Conservation (phyloP, 2,113 vertebrate species). For the Bombycilla garrulus region DNA sequence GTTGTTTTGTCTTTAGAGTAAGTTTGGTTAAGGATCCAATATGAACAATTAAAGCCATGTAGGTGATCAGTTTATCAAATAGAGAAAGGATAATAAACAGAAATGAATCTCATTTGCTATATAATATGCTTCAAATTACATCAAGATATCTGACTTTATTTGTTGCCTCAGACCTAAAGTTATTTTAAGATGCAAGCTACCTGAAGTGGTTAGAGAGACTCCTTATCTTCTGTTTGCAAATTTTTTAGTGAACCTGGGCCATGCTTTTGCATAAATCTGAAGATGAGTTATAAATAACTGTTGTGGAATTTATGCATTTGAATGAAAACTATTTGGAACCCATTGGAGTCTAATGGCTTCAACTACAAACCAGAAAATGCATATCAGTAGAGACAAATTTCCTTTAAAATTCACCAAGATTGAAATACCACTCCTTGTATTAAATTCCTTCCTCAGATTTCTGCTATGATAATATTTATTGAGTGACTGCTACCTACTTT, state of each 20-base stretch:
- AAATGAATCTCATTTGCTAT: background rate
- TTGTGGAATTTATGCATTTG: conserved; percentile 2
- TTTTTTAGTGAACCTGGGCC: background rate
- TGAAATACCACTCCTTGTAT: background rate
- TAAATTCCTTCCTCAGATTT: background rate
- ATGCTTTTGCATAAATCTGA: background rate
- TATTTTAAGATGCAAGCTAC: conserved; percentile 29
- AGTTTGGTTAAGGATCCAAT: background rate
- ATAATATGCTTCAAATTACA: background rate
- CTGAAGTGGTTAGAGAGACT: background rate
- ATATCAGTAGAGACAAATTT: background rate
- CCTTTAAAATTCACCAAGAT: background rate
- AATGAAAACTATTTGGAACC: background rate
- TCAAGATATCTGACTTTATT: background rate
- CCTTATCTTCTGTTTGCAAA: background rate
- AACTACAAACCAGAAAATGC: background rate
- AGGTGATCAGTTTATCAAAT: background rate
- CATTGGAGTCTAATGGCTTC: background rate
- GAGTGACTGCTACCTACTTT: background rate
- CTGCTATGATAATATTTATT: background rate
- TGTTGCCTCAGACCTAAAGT: background rate
- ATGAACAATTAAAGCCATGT: background rate
- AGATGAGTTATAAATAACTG: background rate
- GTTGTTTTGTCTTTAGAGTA: background rate
- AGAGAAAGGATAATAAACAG: background rate